Evolutionary conservation across 2,888 invertebrate species (phyloP).

Genomic region (Himalopsyche japonica): DNA sequence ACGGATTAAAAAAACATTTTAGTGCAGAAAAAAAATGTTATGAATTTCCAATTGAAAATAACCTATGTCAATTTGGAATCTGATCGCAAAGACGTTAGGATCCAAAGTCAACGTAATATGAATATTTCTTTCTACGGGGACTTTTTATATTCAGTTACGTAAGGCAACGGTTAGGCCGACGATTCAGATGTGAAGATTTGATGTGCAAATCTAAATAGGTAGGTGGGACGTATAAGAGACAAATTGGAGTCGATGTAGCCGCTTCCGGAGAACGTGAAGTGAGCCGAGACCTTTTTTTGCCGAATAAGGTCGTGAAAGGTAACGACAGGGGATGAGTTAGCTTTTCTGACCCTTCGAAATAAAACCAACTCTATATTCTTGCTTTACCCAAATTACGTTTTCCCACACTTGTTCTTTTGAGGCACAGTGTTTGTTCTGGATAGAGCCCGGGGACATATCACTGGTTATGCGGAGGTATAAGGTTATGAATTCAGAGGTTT

Average conservation of each 20-base stretch:
- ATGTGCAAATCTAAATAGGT: background rate
- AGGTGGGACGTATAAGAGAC: background rate
- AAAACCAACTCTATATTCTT: conserved; percentile 1
- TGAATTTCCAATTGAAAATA: no score
- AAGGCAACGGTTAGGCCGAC: background rate
- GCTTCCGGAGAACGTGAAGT: conserved; percentile 2
- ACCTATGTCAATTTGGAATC: no score
- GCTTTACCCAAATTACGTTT: background rate
- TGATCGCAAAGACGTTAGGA: background rate
- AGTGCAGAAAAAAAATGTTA: no score
- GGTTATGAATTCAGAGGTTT: no score
- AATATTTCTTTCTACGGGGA: background rate
- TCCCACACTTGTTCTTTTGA: background rate
- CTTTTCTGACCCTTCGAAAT: background rate
- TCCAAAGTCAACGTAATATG: background rate
- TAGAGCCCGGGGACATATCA: background rate
- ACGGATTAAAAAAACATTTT: no score
- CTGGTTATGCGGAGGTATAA: no score
- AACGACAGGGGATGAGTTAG: conserved; percentile 10
- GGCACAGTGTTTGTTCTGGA: background rate
- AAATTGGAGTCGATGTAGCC: background rate
- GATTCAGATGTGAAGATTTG: background rate
- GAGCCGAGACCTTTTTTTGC: conserved; percentile 18
- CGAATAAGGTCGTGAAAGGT: conserved; percentile 20
- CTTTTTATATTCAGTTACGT: background rate